Percentiles rank a stretch among this genome's conserved stretches.
These are phyloP conservation scores for Aphelocoma coerulescens DNA, from an alignment of 2,113 vertebrate species.

Conservation along the genomic window DNA sequence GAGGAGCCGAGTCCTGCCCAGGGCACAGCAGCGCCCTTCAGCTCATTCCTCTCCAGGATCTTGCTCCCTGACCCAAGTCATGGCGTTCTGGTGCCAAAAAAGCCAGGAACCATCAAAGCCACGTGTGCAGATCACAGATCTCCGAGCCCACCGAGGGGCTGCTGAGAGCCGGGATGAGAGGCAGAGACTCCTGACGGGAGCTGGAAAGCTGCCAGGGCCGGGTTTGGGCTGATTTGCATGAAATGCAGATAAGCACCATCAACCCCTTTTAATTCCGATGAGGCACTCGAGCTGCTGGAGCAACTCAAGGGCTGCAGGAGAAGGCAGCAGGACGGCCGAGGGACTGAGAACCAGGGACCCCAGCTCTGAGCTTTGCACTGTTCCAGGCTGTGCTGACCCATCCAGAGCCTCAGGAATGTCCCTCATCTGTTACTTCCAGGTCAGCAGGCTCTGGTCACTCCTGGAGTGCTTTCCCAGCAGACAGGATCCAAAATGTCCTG, in stretches of 20 bases:
- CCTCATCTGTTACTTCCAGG: background rate
- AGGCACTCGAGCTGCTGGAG: background rate
- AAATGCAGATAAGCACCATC: background rate
- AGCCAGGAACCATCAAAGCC: background rate
- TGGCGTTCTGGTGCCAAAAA: background rate
- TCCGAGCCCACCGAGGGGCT: background rate
- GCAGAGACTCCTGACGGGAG: background rate
- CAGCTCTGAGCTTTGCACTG: background rate
- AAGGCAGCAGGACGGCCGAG: background rate
- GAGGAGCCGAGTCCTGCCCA: background rate
- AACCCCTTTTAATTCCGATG: background rate
- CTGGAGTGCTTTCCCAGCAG: background rate
- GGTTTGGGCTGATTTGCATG: background rate
- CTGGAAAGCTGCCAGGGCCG: background rate
- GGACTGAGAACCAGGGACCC: background rate
- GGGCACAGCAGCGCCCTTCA: background rate
- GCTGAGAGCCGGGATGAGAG: background rate
- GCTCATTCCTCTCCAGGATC: background rate
- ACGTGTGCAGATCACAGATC: accelerated
- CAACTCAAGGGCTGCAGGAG: background rate
- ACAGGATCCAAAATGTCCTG: no score
- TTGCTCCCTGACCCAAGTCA: background rate
- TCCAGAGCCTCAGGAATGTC: background rate
- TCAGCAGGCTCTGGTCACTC: background rate
- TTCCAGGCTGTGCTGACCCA: background rate